phyloP scores from a whole-genome alignment of 1,140 invertebrate genomes.

The Aporrectodea caliginosa region DNA sequence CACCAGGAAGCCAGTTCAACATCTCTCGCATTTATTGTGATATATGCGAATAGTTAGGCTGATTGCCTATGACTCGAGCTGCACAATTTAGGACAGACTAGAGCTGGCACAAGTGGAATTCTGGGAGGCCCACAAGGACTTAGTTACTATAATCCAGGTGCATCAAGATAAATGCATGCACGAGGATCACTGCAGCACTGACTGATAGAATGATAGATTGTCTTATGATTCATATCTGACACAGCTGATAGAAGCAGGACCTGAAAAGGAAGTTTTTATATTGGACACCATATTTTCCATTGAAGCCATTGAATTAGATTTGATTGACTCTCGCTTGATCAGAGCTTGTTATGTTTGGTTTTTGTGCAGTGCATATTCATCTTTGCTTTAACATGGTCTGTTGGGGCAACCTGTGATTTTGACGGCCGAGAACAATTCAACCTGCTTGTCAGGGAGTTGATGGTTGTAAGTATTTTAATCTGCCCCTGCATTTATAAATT shows the following conservation, averaged over 20 bases:
- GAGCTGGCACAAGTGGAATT: too few relatives aligned
- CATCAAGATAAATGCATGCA: conserved; percentile 80
- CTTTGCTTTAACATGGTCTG: conserved; percentile 85
- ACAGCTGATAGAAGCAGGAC: too few relatives aligned
- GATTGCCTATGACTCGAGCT: too few relatives aligned
- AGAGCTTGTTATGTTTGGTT: not conserved
- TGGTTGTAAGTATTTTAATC: not conserved
- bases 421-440: conserved; percentile 74
- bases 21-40: too few relatives aligned
- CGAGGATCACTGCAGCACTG: conserved; percentile 76
- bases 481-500: too few relatives aligned
- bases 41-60: too few relatives aligned
- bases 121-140: too few relatives aligned
- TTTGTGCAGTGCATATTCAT: conserved; percentile 75
- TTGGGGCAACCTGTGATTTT: conserved; percentile 74
- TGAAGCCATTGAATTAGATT: not conserved
- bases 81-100: too few relatives aligned
- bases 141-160: too few relatives aligned
- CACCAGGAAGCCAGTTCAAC: too few relatives aligned
- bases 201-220: conserved; percentile 52
- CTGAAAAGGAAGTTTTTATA: not conserved
- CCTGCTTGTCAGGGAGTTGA: conserved; percentile 66
- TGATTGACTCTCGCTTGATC: not conserved
- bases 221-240: conserved; percentile 32
- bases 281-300: not conserved